Evolutionary conservation across 2,888 invertebrate species (phyloP), one percentile per base, ranked within the genome.

Genomic region (Macropis europaea): DNA sequence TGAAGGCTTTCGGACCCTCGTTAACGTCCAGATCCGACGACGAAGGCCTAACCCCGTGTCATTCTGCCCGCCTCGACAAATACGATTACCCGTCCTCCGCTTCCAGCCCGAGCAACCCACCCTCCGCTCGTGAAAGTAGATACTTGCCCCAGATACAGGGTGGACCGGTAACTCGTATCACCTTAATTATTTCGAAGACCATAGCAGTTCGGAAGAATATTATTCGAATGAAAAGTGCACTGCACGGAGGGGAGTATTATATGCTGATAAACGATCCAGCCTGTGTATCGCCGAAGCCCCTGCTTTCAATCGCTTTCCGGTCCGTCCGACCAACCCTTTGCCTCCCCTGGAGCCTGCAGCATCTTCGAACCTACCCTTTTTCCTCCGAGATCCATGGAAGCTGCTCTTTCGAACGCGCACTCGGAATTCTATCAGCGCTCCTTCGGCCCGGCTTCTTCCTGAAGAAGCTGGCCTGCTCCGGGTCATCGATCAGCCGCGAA

Each of bases 71-170:
- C 61, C 71, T 75, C 76, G 81, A 79, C 82, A 84, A 84, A 84
- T 82, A 77, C 77, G 83, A 81, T 83, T 82, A 82, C 59, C 79
- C 57, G 22, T 15, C 47, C 73, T 56, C 69, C n/a, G n/a, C n/a
- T n/a, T n/a, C 70, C 68, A n/a, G 50, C 32, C 30, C 40, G 67
- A 63, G 53, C 60, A 73, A 75, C 73, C 76, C 60, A 62, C 24
- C 11, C 66, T 19, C n/a, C 13, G 28, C 53, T 43, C 43, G 48
- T 60, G 57, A 52, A 66, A 64, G 61, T 56, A 61, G 67, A 64
- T 69, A 69, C 54, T 59, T 52, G 47, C 2, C 40, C 48, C 22
- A 56, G 28, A 70, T 73, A 73, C n/a, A n/a, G n/a, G n/a, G n/a
- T n/a, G n/a, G n/a, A n/a, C n/a, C n/a, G n/a, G n/a, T n/a, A n/a